phyloP scores from a whole-genome alignment of 2,113 vertebrate species.

The Equus quagga region DNA sequence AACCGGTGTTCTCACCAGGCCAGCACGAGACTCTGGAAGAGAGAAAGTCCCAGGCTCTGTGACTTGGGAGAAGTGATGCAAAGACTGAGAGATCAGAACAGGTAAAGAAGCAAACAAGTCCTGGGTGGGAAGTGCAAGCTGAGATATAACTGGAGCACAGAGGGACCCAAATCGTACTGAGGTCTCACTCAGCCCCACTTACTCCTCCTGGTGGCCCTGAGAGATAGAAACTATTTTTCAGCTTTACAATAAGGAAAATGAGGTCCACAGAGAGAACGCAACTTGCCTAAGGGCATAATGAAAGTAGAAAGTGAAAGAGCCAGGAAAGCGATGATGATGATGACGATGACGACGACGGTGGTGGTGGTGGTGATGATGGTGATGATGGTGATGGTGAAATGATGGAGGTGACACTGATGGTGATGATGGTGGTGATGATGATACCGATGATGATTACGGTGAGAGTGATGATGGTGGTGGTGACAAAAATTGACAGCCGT shows the following conservation, averaged over 20 bases:
- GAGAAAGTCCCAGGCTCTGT: not conserved
- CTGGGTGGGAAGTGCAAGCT: fast-evolving
- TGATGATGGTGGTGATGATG: not conserved
- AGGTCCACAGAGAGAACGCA: not conserved
- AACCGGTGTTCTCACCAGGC: not conserved
- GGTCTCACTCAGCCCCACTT: no score
- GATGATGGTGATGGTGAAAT: not conserved
- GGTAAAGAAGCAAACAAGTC: not conserved
- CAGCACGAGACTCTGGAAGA: not conserved
- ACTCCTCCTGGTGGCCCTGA: not conserved
- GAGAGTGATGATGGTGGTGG: not conserved
- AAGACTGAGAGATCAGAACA: not conserved
- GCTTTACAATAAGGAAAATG: not conserved
- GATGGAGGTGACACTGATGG: not conserved
- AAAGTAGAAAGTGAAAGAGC: not conserved
- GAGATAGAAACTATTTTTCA: not conserved
- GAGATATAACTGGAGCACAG: fast-evolving
- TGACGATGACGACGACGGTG: fast-evolving
- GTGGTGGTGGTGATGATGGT: fast-evolving
- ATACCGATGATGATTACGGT: not conserved
- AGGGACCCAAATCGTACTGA: fast-evolving
- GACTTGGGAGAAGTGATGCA: not conserved
- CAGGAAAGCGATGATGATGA: not conserved
- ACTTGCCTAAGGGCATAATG: not conserved
- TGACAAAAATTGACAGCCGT: no score